These are phyloP conservation scores for Agonopterix heracliana DNA, from an alignment of 2,888 invertebrate species.

Conservation along the genomic window DNA sequence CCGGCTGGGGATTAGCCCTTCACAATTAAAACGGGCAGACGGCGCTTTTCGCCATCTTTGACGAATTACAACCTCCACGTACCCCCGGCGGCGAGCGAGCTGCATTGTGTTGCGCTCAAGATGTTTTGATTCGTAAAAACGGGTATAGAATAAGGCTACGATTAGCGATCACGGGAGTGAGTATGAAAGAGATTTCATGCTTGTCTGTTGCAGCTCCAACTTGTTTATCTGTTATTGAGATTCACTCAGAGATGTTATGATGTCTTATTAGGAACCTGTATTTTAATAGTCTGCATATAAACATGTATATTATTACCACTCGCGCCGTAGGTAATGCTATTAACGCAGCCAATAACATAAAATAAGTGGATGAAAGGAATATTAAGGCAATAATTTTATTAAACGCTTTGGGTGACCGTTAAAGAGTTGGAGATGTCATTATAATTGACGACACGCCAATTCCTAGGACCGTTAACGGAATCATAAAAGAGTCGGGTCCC, in stretches of 20 bases:
- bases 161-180: constrained; percentile 15
- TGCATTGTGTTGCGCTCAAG: constrained; percentile 33
- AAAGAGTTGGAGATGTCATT: constrained; percentile 38
- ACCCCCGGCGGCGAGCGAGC: constrained; percentile 31
- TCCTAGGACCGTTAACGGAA: constrained; percentile 19
- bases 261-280: neutral
- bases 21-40: constrained; percentile 53
- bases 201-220: constrained; percentile 20
- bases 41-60: constrained; percentile 33
- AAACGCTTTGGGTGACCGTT: constrained; percentile 33
- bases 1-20: constrained; percentile 47
- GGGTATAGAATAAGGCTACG: constrained; percentile 19
- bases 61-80: constrained; percentile 32
- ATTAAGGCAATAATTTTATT: constrained; percentile 18
- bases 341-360: neutral
- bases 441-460: constrained; percentile 35
- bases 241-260: neutral
- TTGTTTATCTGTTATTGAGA: neutral
- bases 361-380: neutral
- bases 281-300: neutral
- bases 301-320: neutral
- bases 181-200: constrained; percentile 26
- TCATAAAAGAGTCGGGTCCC: constrained; percentile 19
- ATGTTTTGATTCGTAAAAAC: constrained; percentile 39
- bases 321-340: constrained; percentile 1